These are phyloP conservation scores for Ennomos quercinarius DNA, from an alignment of 2,888 invertebrate genomes.

Conservation along the genomic window DNA sequence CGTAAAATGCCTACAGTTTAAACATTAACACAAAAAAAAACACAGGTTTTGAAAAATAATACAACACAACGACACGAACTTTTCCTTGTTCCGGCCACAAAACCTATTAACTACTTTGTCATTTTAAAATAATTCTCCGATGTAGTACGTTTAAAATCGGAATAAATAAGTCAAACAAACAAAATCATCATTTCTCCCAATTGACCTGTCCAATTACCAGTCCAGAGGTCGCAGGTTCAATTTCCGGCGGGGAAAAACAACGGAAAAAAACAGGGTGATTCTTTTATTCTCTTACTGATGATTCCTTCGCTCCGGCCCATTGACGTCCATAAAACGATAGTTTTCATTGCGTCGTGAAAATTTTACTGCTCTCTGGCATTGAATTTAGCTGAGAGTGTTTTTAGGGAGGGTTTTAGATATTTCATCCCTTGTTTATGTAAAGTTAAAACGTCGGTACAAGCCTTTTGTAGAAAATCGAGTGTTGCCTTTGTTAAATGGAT, in stretches of 20 bases:
- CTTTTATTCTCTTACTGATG: background rate
- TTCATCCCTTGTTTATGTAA: background rate
- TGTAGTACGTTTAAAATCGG: no score
- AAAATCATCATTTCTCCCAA: conserved; percentile 1
- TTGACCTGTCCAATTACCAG: conserved; percentile 5
- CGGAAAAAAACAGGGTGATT: conserved; percentile 10
- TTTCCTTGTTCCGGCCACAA: no score
- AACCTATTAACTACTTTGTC: no score
- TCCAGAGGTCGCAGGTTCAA: conserved; percentile 11
- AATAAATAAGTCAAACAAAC: conserved; percentile 2
- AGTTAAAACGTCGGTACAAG: no score
- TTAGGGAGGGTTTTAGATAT: background rate
- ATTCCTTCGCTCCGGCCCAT: background rate
- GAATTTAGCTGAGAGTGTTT: conserved; percentile 10
- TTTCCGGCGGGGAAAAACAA: conserved; percentile 18
- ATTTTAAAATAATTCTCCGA: no score
- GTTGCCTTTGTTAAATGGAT: no score
- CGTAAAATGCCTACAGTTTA: no score
- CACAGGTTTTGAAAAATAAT: no score
- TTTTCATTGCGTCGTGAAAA: conserved; percentile 12
- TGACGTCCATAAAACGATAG: conserved; percentile 11
- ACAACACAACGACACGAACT: no score
- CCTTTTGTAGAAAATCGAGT: no score
- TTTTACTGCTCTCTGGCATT: conserved; percentile 11
- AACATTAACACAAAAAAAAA: no score